A percentile compares a stretch with the other conserved stretches of the same genome.
These are phyloP conservation scores for Sminthurides bifidus DNA, from an alignment of 1,140 invertebrate genomes.

Conservation along the genomic window DNA sequence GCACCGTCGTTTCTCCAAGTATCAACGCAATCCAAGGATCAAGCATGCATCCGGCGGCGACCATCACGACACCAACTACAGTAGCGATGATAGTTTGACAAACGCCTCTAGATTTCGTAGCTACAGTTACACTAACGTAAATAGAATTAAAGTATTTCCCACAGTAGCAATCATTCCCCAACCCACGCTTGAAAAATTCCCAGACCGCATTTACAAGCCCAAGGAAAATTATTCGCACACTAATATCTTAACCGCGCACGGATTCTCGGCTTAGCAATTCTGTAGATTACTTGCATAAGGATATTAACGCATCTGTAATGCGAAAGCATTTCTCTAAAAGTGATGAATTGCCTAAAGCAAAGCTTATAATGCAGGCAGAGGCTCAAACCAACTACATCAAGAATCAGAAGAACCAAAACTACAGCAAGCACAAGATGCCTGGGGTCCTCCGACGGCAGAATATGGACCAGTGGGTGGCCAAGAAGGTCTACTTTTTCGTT, in stretches of 20 bases:
- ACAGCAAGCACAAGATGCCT: slow-evolving; percentile 11
- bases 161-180: not conserved
- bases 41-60: not conserved
- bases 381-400: not conserved
- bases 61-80: not conserved
- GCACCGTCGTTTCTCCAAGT: too few relatives aligned
- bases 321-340: not conserved
- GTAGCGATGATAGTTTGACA: not conserved
- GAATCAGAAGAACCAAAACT: not conserved
- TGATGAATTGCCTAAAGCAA: not conserved
- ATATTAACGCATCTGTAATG: not conserved
- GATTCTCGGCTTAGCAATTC: too few relatives aligned
- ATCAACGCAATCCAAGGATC: too few relatives aligned
- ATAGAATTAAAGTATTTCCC: too few relatives aligned
- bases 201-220: not conserved
- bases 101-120: not conserved
- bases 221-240: not conserved
- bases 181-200: not conserved
- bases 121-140: not conserved
- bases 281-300: not conserved
- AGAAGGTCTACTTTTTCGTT: slow-evolving; percentile 73
- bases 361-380: not conserved
- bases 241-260: too few relatives aligned
- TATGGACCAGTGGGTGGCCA: slow-evolving; percentile 60
- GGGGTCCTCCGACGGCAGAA: slow-evolving; percentile 23